Percentiles rank a stretch among this genome's conserved stretches.
phyloP scores from a whole-genome alignment of 2,888 invertebrate genomes.

The Parnassius glacialis region DNA sequence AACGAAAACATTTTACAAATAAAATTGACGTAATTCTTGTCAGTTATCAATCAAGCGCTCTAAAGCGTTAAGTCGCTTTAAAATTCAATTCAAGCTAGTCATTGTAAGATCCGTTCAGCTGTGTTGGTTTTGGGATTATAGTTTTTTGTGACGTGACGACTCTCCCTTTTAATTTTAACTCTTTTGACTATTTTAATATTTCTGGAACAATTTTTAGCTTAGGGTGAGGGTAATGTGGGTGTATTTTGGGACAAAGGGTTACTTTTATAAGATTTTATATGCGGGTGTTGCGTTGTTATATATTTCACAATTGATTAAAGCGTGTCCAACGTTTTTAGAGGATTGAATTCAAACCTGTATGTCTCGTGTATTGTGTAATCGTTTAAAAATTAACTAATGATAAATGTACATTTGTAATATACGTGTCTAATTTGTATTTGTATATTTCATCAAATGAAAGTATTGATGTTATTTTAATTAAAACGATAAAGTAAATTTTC shows the following conservation, averaged over 20 bases:
- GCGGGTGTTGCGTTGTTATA: constrained; percentile 23
- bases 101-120: constrained; percentile 63
- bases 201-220: constrained; percentile 66
- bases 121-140: constrained; percentile 75
- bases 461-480: too few relatives aligned
- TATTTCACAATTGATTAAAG: constrained; percentile 20
- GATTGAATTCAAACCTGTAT: too few relatives aligned
- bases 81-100: constrained; percentile 35
- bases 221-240: constrained; percentile 25
- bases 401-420: too few relatives aligned
- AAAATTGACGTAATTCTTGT: not conserved
- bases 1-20: not conserved
- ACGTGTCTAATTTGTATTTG: too few relatives aligned
- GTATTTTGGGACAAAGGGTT: constrained; percentile 27
- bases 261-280: constrained; percentile 25
- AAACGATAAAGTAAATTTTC: too few relatives aligned
- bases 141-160: constrained; percentile 50
- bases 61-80: constrained; percentile 35
- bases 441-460: too few relatives aligned
- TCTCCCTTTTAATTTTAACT: constrained; percentile 77
- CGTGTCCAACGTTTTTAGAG: constrained; percentile 11
- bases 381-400: too few relatives aligned
- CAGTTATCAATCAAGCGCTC: constrained; percentile 26
- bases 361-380: too few relatives aligned
- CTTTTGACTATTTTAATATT: constrained; percentile 81